phyloP scores from a whole-genome alignment of 1,140 invertebrate genomes.

The Steinernema khuongi region DNA sequence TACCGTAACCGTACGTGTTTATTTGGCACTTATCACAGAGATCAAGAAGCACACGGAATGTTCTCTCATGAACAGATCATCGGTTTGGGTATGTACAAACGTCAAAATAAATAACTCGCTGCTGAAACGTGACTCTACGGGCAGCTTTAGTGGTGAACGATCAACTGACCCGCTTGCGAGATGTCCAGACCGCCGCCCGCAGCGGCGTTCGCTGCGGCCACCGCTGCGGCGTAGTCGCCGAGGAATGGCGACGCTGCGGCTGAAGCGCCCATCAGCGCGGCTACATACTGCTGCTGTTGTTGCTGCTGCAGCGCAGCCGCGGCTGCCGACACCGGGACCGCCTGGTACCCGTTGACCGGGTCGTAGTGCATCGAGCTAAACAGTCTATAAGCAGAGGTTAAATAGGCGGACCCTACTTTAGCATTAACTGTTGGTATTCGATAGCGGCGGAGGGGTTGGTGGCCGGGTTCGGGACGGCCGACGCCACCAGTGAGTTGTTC shows the following conservation, averaged over 20 bases:
- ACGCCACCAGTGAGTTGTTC: not conserved
- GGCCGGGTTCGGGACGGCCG: slow-evolving; percentile 24
- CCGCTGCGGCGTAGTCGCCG: slow-evolving; percentile 2
- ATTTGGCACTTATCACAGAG: too few relatives aligned
- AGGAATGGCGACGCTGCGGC: slow-evolving; percentile 19
- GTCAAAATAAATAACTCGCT: not conserved
- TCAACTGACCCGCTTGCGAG: slow-evolving; percentile 14
- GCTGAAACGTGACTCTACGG: not conserved
- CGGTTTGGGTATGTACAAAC: slow-evolving; percentile 11
- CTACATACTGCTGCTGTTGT: slow-evolving; percentile 36
- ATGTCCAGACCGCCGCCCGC: slow-evolving; percentile 7
- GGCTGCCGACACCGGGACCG: not conserved
- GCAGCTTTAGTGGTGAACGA: slow-evolving; percentile 4
- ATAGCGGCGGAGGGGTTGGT: slow-evolving; percentile 20
- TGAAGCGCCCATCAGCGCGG: slow-evolving; percentile 25
- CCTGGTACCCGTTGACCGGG: slow-evolving; percentile 29
- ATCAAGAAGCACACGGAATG: too few relatives aligned
- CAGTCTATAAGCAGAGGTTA: too few relatives aligned
- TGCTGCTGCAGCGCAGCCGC: slow-evolving; percentile 38
- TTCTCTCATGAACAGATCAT: too few relatives aligned
- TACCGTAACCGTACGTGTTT: too few relatives aligned
- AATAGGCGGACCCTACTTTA: slow-evolving; percentile 35
- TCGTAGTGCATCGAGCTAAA: slow-evolving; percentile 35
- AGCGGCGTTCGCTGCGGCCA: slow-evolving; percentile 17
- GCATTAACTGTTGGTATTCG: slow-evolving; percentile 35